Conservation (phyloP, 2,888 invertebrate genomes). For the Lucinisca nassula region DNA sequence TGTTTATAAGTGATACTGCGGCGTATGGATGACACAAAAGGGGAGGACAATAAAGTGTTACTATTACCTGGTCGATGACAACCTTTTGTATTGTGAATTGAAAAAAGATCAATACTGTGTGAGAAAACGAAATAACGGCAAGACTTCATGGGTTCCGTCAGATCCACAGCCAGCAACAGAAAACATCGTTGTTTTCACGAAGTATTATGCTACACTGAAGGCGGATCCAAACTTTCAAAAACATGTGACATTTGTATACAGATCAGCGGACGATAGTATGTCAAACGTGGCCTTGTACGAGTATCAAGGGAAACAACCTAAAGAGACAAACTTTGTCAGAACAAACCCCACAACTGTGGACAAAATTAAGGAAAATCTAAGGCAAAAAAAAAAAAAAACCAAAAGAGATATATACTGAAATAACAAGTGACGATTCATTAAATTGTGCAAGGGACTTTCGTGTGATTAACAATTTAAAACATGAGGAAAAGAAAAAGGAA, state of each 20-base stretch:
- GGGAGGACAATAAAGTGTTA: no score
- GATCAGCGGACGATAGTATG: background rate
- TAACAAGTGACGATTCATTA: slow-evolving; percentile 26
- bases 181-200: background rate
- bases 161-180: background rate
- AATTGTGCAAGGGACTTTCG: slow-evolving; percentile 21
- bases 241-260: background rate
- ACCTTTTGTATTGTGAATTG: no score
- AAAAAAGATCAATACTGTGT: no score
- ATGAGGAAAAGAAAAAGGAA: background rate
- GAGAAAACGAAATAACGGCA: no score
- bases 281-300: background rate
- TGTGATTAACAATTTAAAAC: slow-evolving; percentile 6
- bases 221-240: background rate
- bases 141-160: no score
- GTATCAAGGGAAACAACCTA: background rate
- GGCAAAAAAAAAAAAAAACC: background rate
- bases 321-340: no score
- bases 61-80: no score
- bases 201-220: background rate
- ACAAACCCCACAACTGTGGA: slow-evolving; percentile 12
- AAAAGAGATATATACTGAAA: slow-evolving; percentile 10
- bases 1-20: slow-evolving; percentile 26
- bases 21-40: no score
- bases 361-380: background rate